These are phyloP conservation scores for Cynopterus sphinx DNA, from an alignment of 2,797 vertebrate genomes.

Conservation along the genomic window DNA sequence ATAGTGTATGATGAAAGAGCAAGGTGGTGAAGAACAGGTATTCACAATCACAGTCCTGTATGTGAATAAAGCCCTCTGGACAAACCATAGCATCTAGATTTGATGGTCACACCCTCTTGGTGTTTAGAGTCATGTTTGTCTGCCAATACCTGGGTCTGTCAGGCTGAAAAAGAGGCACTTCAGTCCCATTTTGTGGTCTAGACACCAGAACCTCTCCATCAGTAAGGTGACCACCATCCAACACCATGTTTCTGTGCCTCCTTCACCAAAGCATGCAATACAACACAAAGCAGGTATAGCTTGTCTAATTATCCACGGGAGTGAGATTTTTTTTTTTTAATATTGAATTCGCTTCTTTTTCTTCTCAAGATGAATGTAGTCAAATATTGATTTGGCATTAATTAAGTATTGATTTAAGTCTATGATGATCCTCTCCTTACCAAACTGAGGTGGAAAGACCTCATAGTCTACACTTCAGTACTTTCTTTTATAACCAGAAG, in stretches of 20 bases:
- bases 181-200: background rate
- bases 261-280: background rate
- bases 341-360: background rate
- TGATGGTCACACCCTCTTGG: background rate
- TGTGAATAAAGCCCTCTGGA: background rate
- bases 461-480: background rate
- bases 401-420: slow-evolving; percentile 38
- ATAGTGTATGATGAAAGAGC: background rate
- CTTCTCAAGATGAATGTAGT: background rate
- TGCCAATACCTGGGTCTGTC: background rate
- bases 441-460: background rate
- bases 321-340: background rate
- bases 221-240: background rate
- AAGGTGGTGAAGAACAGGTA: background rate
- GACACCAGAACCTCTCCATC: background rate
- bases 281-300: background rate
- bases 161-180: background rate
- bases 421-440: background rate
- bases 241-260: background rate
- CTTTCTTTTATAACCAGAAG: background rate
- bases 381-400: slow-evolving; percentile 8
- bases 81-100: background rate
- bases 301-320: background rate
- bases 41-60: background rate
- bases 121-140: background rate